phyloP scores from a whole-genome alignment of 2,113 vertebrate species.

The Megaceryle maxima region DNA sequence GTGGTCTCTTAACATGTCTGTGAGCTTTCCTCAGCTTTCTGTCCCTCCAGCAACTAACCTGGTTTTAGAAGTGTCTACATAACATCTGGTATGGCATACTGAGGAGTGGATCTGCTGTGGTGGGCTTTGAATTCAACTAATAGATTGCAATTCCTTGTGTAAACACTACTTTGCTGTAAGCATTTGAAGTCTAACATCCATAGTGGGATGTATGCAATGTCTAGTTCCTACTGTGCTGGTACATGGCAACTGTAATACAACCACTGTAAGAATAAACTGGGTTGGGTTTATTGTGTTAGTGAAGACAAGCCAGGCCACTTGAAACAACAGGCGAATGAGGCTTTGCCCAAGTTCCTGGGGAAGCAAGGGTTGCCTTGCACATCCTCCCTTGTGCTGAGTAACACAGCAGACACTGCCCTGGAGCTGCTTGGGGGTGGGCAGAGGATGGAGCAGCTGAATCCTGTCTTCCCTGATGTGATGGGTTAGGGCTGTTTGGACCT shows the following conservation, averaged over 20 bases:
- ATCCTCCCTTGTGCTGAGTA: neutral
- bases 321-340: neutral
- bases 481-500: neutral
- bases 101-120: neutral
- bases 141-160: neutral
- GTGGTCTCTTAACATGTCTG: neutral
- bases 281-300: neutral
- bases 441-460: neutral
- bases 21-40: neutral
- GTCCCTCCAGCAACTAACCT: neutral
- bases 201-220: neutral
- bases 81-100: neutral
- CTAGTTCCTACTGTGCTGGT: neutral
- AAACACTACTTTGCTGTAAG: neutral
- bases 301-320: neutral
- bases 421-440: neutral
- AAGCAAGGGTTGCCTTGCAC: neutral
- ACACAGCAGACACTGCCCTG: neutral
- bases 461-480: neutral
- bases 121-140: neutral
- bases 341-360: neutral
- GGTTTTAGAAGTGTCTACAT: neutral
- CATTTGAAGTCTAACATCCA: neutral
- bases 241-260: neutral
- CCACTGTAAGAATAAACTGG: neutral